Conservation (phyloP, 2,113 vertebrate genomes). For the Motacilla alba region DNA sequence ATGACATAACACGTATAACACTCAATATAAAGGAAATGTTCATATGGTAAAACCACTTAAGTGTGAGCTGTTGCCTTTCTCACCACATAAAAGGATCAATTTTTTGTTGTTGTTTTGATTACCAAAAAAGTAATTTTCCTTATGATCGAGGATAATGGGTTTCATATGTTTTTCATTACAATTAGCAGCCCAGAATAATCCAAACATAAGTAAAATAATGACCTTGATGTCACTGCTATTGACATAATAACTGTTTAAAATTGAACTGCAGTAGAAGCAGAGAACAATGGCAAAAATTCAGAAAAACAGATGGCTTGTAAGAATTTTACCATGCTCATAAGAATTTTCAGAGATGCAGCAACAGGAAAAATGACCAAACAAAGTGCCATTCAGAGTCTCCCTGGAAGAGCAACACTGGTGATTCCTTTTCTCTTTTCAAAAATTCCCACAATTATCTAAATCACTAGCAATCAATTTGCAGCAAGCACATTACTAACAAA, state of each 20-base stretch:
- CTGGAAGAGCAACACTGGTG: not conserved
- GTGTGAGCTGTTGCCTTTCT: not conserved
- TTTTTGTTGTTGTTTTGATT: not conserved
- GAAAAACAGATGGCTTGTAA: not conserved
- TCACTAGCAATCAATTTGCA: not conserved
- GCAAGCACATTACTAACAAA: not conserved
- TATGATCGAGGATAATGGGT: not conserved
- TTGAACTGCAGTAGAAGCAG: not conserved
- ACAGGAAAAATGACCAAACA: not conserved
- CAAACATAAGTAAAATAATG: not conserved
- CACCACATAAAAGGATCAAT: not conserved
- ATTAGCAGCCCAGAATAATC: not conserved
- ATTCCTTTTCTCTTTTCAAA: not conserved
- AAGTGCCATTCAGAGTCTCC: not conserved
- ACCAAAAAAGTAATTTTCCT: not conserved
- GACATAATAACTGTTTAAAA: not conserved
- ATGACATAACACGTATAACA: not conserved
- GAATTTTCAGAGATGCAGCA: not conserved
- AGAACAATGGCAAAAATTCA: not conserved
- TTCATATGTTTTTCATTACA: not conserved
- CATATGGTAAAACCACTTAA: not conserved
- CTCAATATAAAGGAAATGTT: not conserved
- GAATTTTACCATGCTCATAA: not conserved
- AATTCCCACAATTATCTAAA: not conserved
- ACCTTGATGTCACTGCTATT: not conserved